A percentile compares a stretch with the other conserved stretches of the same genome.
Evolutionary conservation across 53 echinoderm and acorn worm species (phyloP).

Genomic region (Luidia sarsii): DNA sequence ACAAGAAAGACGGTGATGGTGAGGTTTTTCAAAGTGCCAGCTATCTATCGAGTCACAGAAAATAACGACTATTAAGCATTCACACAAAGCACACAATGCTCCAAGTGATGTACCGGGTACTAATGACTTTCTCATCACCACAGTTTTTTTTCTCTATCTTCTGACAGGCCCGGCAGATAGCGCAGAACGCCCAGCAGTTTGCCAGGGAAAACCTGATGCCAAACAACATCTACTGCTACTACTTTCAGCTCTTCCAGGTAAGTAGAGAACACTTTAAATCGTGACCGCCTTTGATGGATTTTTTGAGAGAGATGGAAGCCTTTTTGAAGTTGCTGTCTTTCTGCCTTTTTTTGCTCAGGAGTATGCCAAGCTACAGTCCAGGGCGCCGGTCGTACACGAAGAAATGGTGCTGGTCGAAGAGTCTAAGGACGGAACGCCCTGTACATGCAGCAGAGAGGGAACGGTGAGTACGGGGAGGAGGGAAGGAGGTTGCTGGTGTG

Average conservation of each 20-base stretch:
- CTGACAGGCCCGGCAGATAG: constrained; percentile 80
- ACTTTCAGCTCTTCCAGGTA: constrained; percentile 84
- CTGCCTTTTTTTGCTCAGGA: constrained; percentile 57
- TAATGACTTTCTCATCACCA: too few relatives aligned
- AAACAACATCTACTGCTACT: constrained; percentile 91
- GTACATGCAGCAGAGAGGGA: constrained; percentile 31
- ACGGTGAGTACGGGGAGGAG: constrained; percentile 6
- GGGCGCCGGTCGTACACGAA: constrained; percentile 72
- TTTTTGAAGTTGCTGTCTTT: background rate
- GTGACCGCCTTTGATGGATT: background rate
- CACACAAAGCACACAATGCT: too few relatives aligned
- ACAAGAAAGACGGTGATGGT: too few relatives aligned
- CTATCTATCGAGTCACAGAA: too few relatives aligned
- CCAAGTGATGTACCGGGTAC: too few relatives aligned
- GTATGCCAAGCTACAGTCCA: constrained; percentile 78
- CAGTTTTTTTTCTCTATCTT: too few relatives aligned
- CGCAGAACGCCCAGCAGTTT: constrained; percentile 82
- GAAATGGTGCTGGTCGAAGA: constrained; percentile 93
- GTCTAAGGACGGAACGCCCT: constrained; percentile 57
- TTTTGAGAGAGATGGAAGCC: background rate
- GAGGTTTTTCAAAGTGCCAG: too few relatives aligned
- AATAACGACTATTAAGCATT: too few relatives aligned
- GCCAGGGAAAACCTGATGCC: constrained; percentile 82
- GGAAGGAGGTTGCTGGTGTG: too few relatives aligned
- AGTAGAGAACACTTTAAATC: too few relatives aligned